Evolutionary conservation across 2,888 invertebrate species (phyloP).

Genomic region (Aproaerema taeniolella): DNA sequence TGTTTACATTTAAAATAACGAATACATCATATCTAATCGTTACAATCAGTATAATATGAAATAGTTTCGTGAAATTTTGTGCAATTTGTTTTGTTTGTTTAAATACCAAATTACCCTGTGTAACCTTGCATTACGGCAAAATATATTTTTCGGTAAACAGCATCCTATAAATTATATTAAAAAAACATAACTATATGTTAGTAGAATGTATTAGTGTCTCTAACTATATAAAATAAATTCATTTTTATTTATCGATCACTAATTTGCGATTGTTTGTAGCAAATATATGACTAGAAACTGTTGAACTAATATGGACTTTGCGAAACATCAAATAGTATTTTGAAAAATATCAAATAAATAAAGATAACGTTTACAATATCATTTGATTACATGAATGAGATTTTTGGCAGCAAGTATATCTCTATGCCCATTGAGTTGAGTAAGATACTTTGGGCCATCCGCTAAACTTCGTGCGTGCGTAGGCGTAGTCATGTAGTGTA

Average conservation of each 20-base stretch:
- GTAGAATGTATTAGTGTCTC: no score
- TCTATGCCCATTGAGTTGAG: no score
- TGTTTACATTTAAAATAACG: no score
- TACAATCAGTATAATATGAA: constrained; percentile 18
- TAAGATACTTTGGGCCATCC: no score
- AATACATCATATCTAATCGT: constrained; percentile 19
- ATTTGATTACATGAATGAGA: no score
- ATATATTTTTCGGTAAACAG: not conserved
- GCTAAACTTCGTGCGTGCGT: no score
- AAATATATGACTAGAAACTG: constrained; percentile 62
- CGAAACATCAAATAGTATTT: not conserved
- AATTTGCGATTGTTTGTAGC: constrained; percentile 42
- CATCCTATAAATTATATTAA: not conserved
- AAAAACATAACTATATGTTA: not conserved
- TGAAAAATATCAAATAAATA: not conserved
- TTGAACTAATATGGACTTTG: constrained; percentile 24
- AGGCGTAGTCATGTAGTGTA: no score
- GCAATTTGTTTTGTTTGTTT: constrained; percentile 30
- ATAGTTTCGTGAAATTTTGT: constrained; percentile 34
- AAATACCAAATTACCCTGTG: constrained; percentile 55
- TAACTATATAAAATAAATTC: no score
- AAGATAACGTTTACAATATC: not conserved
- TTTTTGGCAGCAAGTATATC: no score
- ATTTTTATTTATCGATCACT: constrained; percentile 31
- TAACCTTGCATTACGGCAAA: constrained; percentile 44